Evolutionary conservation across 2,888 invertebrate species (phyloP).

Genomic region (Athalia circularis): DNA sequence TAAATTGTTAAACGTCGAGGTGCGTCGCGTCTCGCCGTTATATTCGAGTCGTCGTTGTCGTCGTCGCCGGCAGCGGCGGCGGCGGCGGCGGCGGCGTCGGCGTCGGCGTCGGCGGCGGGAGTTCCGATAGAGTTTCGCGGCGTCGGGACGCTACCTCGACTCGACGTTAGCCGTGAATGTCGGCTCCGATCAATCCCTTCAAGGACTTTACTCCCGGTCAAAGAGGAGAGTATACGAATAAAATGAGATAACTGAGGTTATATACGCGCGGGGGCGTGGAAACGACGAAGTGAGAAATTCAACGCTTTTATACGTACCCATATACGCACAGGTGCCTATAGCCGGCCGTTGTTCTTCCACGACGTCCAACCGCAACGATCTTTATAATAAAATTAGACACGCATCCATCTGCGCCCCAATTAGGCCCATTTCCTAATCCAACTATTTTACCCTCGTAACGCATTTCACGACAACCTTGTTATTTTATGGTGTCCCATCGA

Average conservation of each 20-base stretch:
- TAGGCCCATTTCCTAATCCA: not conserved
- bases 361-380: not conserved
- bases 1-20: too few species aligned
- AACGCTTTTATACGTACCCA: not conserved
- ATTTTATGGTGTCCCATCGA: not conserved
- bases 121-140: not conserved
- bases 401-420: not conserved
- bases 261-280: conserved; percentile 2
- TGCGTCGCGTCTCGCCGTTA: too few species aligned
- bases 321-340: not conserved
- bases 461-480: not conserved
- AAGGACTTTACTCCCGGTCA: conserved; percentile 61
- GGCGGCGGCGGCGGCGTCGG: not conserved
- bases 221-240: conserved; percentile 46
- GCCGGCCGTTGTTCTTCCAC: too few species aligned
- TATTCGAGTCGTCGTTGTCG: not conserved
- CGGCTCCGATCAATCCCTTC: conserved; percentile 63
- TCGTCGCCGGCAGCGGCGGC: not conserved
- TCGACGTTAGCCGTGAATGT: conserved; percentile 54
- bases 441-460: not conserved
- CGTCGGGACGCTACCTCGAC: conserved; percentile 26
- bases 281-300: not conserved
- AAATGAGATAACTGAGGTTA: not conserved
- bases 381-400: not conserved
- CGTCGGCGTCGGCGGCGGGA: not conserved